Conservation (phyloP, 1,140 invertebrate species). For the Plutomurus gul region DNA sequence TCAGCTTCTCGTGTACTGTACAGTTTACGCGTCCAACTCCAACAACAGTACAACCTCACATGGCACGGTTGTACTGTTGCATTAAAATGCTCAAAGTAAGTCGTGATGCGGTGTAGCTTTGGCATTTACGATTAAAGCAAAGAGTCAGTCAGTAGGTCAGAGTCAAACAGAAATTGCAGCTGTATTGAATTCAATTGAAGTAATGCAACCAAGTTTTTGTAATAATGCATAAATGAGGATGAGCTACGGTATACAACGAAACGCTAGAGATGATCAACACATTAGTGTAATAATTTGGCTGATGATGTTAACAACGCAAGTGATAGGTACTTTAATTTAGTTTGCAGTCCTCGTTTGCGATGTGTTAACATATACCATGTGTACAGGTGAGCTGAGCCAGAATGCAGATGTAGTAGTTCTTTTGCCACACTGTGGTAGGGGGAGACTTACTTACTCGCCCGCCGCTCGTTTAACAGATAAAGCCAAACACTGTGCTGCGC, state of each 20-base stretch:
- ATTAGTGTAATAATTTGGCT: slow-evolving; percentile 14
- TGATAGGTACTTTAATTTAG: not conserved
- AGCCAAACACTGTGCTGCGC: no score
- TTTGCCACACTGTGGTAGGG: no score
- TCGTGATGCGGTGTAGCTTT: slow-evolving; percentile 21
- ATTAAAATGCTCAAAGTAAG: slow-evolving; percentile 21
- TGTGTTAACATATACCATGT: not conserved
- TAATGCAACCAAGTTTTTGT: slow-evolving; percentile 3
- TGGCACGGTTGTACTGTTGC: not conserved
- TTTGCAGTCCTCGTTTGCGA: not conserved
- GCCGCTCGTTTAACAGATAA: no score
- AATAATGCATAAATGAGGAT: slow-evolving; percentile 6
- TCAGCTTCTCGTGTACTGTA: no score
- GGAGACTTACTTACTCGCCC: no score
- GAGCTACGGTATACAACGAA: not conserved
- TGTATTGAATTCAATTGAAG: slow-evolving; percentile 1
- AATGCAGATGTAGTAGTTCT: no score
- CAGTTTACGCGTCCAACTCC: not conserved
- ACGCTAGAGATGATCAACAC: not conserved
- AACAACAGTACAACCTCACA: not conserved
- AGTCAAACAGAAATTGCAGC: slow-evolving; percentile 13
- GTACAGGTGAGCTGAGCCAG: not conserved
- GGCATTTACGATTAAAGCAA: not conserved
- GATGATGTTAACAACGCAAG: not conserved
- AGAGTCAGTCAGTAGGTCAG: slow-evolving; percentile 23